Conservation (phyloP, 2,113 vertebrate species). For the Xenopus tropicalis region DNA sequence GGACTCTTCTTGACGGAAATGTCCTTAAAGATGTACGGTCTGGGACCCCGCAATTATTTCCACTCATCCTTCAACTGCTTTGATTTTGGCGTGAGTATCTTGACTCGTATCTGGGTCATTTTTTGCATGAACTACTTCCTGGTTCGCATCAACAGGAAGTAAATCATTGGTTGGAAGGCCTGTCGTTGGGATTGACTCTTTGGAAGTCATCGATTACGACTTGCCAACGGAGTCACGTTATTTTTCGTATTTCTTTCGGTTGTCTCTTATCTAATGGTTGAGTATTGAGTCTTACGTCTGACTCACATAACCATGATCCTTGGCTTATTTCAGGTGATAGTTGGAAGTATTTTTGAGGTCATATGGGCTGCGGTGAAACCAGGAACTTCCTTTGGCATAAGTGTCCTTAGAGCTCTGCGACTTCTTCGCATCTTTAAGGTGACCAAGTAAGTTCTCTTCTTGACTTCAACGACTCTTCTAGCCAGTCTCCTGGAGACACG, state of each 20-base stretch:
- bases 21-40: constrained; percentile 94
- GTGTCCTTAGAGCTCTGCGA: constrained; percentile 85
- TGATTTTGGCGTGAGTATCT: constrained; percentile 85
- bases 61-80: constrained; percentile 98
- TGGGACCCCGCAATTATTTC: constrained; percentile 92
- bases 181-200: no score
- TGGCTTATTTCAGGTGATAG: constrained; percentile 77
- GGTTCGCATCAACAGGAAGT: background rate
- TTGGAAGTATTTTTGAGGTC: constrained; percentile 96
- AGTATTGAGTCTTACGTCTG: no score
- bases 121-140: background rate
- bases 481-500: rapidly evolving
- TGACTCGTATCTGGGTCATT: no score
- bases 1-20: constrained; percentile 95
- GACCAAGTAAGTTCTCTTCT: constrained; percentile 78
- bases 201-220: no score
- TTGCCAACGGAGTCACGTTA: no score
- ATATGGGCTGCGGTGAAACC: constrained; percentile 94
- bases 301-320: background rate
- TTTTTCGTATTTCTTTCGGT: no score
- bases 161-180: no score
- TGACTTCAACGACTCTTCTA: no score
- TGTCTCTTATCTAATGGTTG: no score
- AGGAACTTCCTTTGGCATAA: constrained; percentile 91
- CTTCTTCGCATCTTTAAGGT: constrained; percentile 95